phyloP scores from a whole-genome alignment of 2,888 invertebrate species.

The Barypeithes pellucidus region DNA sequence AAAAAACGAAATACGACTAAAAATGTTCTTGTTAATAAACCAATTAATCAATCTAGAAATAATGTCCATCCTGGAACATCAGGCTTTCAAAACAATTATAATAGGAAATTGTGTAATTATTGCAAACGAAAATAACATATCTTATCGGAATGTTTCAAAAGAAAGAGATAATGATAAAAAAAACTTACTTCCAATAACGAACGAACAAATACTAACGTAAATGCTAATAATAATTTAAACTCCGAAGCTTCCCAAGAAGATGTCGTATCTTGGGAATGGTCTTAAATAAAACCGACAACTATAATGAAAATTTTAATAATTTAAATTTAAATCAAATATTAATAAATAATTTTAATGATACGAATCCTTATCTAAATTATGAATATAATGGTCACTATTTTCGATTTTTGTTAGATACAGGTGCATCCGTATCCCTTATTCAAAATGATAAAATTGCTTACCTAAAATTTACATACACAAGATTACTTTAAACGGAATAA shows the following conservation, averaged over 20 bases:
- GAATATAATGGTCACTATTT: background rate
- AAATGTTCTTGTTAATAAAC: background rate
- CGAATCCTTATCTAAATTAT: background rate
- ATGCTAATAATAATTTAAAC: background rate
- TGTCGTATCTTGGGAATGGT: background rate
- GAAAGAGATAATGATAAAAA: constrained; percentile 31
- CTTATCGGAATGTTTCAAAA: constrained; percentile 41
- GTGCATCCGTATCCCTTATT: background rate
- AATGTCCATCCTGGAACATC: background rate
- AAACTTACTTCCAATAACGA: background rate
- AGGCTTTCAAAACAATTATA: background rate
- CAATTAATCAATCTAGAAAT: background rate
- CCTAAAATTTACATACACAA: background rate
- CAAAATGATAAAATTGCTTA: background rate
- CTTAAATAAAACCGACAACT: background rate
- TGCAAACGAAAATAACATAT: background rate
- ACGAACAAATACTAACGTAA: background rate
- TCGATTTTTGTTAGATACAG: background rate
- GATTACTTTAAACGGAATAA: background rate
- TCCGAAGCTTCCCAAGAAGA: constrained; percentile 1
- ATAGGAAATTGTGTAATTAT: background rate
- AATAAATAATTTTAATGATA: background rate
- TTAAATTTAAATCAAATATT: background rate
- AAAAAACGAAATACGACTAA: constrained; percentile 2
- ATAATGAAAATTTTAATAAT: background rate